These are phyloP conservation scores for Sinotaia quadrata DNA, from an alignment of 2,888 invertebrate genomes.

Conservation along the genomic window DNA sequence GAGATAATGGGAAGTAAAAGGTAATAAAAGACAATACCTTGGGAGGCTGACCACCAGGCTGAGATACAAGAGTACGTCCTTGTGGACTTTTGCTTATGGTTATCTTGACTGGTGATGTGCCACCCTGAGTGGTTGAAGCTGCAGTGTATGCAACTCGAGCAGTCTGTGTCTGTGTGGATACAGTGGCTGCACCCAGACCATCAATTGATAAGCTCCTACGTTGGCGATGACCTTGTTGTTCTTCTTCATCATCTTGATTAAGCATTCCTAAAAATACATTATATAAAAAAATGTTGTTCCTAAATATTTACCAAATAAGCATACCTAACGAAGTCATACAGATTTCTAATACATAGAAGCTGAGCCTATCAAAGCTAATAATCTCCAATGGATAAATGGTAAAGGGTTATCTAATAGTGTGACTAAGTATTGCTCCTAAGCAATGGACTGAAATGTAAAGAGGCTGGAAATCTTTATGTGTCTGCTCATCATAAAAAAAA, in stretches of 20 bases:
- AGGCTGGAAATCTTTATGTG: too few relatives aligned
- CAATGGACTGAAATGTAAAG: too few relatives aligned
- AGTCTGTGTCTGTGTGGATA: slow-evolving; percentile 47
- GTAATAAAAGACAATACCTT: too few relatives aligned
- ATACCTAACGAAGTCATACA: too few relatives aligned
- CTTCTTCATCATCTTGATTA: slow-evolving; percentile 67
- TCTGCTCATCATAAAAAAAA: too few relatives aligned
- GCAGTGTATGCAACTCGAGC: slow-evolving; percentile 60
- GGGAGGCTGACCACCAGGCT: slow-evolving; percentile 42
- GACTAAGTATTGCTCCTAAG: too few relatives aligned
- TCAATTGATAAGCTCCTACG: slow-evolving; percentile 60
- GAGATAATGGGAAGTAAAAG: too few relatives aligned
- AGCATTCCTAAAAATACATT: slow-evolving; percentile 47
- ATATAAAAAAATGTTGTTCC: too few relatives aligned
- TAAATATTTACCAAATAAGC: too few relatives aligned
- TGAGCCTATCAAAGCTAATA: too few relatives aligned
- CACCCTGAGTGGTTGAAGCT: slow-evolving; percentile 48
- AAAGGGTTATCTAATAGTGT: background rate
- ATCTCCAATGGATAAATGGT: background rate
- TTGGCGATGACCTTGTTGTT: slow-evolving; percentile 51
- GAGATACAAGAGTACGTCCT: slow-evolving; percentile 44
- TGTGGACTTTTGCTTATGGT: slow-evolving; percentile 67
- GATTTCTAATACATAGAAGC: background rate
- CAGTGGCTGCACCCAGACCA: slow-evolving; percentile 45
- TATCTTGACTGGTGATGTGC: slow-evolving; percentile 67